A percentile compares a stretch with the other conserved stretches of the same genome.
Conservation (phyloP, 2,797 vertebrate species). For the Periophthalmus magnuspinnatus region DNA sequence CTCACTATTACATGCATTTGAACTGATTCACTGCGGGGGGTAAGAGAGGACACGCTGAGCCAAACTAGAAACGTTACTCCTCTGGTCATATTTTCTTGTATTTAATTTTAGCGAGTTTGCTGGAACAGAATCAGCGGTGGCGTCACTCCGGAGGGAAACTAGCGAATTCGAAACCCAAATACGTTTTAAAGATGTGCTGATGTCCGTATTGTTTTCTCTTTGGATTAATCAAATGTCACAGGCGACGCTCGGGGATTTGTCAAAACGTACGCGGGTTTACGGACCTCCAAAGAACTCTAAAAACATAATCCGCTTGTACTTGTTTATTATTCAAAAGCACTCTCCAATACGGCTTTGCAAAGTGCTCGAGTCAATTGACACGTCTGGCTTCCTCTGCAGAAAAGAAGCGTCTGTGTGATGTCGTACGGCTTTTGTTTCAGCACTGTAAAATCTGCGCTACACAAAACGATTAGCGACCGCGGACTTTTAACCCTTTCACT, state of each 20-base stretch:
- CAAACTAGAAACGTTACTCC: conserved; percentile 18
- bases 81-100: conserved; percentile 24
- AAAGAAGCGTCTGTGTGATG: neutral
- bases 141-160: conserved; percentile 2
- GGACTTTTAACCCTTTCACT: conserved; percentile 6
- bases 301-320: conserved; percentile 48
- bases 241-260: conserved; percentile 55
- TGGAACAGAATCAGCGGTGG: neutral
- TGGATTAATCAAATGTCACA: conserved; percentile 65
- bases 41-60: conserved; percentile 13
- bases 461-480: conserved; percentile 4
- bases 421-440: conserved; percentile 26
- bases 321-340: conserved; percentile 55
- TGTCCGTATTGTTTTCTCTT: conserved; percentile 62
- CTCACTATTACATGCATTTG: conserved; percentile 15
- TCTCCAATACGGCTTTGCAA: conserved; percentile 41
- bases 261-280: conserved; percentile 23
- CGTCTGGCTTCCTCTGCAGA: conserved; percentile 22
- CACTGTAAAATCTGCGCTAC: neutral
- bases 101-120: neutral
- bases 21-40: conserved; percentile 23
- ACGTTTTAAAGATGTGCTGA: conserved; percentile 34
- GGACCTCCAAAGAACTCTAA: conserved; percentile 41
- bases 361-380: conserved; percentile 40
- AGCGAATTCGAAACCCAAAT: conserved; percentile 23